Evolutionary conservation across 2,888 invertebrate species (phyloP).

Genomic region (Parnassius glacialis): DNA sequence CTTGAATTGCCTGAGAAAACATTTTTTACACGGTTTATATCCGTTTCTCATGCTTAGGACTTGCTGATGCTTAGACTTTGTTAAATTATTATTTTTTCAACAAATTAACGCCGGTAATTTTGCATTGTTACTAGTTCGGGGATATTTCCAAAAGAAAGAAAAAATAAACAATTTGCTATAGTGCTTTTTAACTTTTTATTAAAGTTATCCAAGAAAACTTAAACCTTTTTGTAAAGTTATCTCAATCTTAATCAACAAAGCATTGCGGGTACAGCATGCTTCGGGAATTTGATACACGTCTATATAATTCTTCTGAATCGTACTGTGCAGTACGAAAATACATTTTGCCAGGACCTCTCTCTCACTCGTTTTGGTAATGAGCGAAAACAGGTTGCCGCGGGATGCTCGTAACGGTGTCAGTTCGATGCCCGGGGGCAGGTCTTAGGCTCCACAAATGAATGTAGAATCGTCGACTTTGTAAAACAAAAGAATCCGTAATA

Average conservation of each 20-base stretch:
- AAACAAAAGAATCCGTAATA: not conserved
- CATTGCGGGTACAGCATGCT: slow-evolving; percentile 17
- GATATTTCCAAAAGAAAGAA: too few species aligned
- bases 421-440: slow-evolving; percentile 43
- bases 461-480: slow-evolving; percentile 23
- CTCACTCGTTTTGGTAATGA: slow-evolving; percentile 25
- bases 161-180: too few species aligned
- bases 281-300: slow-evolving; percentile 19
- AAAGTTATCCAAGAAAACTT: too few species aligned
- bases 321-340: not conserved
- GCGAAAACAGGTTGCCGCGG: slow-evolving; percentile 33
- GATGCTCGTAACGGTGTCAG: slow-evolving; percentile 45
- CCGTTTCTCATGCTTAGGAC: slow-evolving; percentile 1
- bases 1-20: slow-evolving; percentile 44
- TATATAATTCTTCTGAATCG: slow-evolving; percentile 23
- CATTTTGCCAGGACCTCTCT: slow-evolving; percentile 15
- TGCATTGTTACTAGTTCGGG: too few species aligned
- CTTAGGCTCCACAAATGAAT: slow-evolving; percentile 30
- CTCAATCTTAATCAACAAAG: slow-evolving; percentile 6
- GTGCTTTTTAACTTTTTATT: too few species aligned
- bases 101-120: not conserved
- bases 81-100: not conserved
- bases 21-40: slow-evolving; percentile 34
- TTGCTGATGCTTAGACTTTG: too few species aligned
- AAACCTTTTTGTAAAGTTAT: too few species aligned